These are phyloP conservation scores for Bathynomus jamesi DNA, from an alignment of 1,140 invertebrate genomes.

Conservation along the genomic window DNA sequence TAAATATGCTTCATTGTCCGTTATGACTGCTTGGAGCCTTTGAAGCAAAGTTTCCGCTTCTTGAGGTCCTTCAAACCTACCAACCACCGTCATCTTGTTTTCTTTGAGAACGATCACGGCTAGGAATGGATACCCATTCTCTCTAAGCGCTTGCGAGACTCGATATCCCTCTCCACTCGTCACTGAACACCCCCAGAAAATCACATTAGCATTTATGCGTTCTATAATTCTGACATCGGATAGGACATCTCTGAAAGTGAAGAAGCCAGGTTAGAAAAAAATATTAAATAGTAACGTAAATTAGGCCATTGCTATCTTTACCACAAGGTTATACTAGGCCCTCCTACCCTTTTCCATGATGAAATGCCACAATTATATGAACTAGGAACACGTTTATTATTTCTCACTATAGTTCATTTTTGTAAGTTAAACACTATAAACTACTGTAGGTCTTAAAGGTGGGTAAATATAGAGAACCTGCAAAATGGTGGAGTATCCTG, in stretches of 20 bases:
- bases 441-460: too few relatives aligned
- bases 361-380: too few relatives aligned
- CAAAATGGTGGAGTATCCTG: conserved; percentile 77
- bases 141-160: conserved; percentile 70
- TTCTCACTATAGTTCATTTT: too few relatives aligned
- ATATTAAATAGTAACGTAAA: too few relatives aligned
- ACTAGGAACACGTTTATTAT: too few relatives aligned
- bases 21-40: conserved; percentile 63
- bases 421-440: too few relatives aligned
- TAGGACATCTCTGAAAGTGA: conserved; percentile 58
- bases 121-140: conserved; percentile 74
- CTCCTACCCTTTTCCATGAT: too few relatives aligned
- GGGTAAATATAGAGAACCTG: too few relatives aligned
- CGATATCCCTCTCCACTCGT: conserved; percentile 81
- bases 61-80: conserved; percentile 75
- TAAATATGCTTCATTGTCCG: conserved; percentile 79
- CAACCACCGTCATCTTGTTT: conserved; percentile 84
- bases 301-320: too few relatives aligned
- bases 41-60: conserved; percentile 59
- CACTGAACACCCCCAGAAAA: conserved; percentile 89
- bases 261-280: too few relatives aligned
- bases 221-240: conserved; percentile 61
- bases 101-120: conserved; percentile 81
- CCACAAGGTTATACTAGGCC: too few relatives aligned
- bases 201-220: conserved; percentile 71